phyloP scores from a whole-genome alignment of 2,797 vertebrate genomes.

The Alauda arvensis region DNA sequence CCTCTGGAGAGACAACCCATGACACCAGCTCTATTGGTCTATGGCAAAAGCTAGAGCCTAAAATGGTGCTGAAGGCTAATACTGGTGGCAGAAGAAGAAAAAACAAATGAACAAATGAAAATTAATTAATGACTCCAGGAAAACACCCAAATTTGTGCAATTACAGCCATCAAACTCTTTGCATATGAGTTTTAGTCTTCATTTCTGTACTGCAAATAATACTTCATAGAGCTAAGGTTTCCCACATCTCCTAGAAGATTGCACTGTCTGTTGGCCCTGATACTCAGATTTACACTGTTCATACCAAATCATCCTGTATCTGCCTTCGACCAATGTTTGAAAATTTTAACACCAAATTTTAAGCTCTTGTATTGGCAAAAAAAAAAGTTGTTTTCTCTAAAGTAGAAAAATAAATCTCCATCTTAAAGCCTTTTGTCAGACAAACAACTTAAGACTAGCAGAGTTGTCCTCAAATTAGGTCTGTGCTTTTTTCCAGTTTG shows the following conservation, averaged over 20 bases:
- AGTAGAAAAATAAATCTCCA: background rate
- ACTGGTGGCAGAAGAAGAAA: constrained; percentile 52
- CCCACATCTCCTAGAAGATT: background rate
- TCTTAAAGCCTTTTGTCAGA: background rate
- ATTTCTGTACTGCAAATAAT: constrained; percentile 16
- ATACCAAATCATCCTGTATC: background rate
- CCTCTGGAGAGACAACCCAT: background rate
- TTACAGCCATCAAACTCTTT: constrained; percentile 47
- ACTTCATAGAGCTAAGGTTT: background rate
- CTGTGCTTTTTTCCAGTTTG: background rate
- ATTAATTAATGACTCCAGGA: constrained; percentile 55
- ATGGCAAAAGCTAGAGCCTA: background rate
- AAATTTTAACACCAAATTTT: background rate
- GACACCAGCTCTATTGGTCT: background rate
- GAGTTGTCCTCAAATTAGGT: background rate
- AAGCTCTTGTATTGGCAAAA: background rate
- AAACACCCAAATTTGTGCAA: constrained; percentile 52
- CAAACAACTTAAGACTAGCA: background rate
- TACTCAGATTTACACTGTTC: background rate
- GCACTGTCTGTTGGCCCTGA: background rate
- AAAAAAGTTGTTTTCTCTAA: background rate
- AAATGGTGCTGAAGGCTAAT: constrained; percentile 18
- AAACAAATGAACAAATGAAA: constrained; percentile 62
- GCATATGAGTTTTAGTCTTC: constrained; percentile 39
- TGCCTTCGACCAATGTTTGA: background rate